Percentiles rank a stretch among this genome's conserved stretches.
phyloP scores from a whole-genome alignment of 30 jellyfish, hydroid and myxozoan species.

The Morbakka virulenta region DNA sequence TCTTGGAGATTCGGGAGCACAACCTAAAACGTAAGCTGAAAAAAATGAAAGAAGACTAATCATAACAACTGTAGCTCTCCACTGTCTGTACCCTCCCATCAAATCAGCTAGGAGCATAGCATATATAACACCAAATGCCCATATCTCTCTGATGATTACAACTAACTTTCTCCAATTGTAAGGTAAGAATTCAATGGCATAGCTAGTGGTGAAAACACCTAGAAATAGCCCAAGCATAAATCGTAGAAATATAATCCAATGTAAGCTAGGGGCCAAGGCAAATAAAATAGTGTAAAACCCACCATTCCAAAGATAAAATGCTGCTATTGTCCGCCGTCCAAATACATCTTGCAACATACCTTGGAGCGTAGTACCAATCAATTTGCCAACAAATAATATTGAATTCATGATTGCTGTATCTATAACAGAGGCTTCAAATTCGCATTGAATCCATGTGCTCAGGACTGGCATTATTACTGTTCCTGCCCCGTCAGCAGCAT shows the following conservation, averaged over 20 bases:
- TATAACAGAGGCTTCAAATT: no score
- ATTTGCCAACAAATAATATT: background rate
- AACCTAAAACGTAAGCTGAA: background rate
- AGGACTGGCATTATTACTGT: background rate
- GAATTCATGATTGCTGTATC: background rate
- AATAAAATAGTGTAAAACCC: no score
- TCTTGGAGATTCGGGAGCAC: background rate
- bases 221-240: background rate
- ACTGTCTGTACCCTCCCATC: background rate
- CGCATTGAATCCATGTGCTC: background rate
- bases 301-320: no score
- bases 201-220: background rate
- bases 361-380: background rate
- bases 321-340: background rate
- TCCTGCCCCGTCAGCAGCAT: background rate
- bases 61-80: background rate
- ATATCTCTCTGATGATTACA: background rate
- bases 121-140: background rate
- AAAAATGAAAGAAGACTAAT: background rate
- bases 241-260: background rate
- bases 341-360: background rate
- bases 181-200: background rate
- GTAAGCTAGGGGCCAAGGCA: background rate
- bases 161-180: background rate
- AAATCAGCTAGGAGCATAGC: background rate